Percentiles rank a stretch among this genome's conserved stretches.
Evolutionary conservation across 2,113 vertebrate genomes (phyloP).

Genomic region (Apteryx mantelli): DNA sequence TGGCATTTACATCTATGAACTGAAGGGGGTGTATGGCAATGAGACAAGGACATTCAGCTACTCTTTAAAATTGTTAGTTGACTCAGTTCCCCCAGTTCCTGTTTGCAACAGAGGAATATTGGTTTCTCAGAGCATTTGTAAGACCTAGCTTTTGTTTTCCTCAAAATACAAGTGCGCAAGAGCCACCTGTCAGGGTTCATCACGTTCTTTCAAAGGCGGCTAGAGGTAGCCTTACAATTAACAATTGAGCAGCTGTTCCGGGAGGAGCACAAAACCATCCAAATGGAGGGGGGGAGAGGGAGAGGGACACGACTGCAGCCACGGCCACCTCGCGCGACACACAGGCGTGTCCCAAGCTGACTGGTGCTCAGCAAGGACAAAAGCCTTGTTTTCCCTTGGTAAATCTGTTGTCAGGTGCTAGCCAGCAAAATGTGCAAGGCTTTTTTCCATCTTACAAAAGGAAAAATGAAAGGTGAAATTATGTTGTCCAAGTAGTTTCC

Average conservation of each 20-base stretch:
- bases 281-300: no score
- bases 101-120: not conserved
- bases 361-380: fast-evolving
- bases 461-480: not conserved
- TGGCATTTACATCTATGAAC: constrained; percentile 16
- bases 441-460: constrained; percentile 20
- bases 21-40: not conserved
- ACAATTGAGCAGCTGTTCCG: not conserved
- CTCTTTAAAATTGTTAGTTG: not conserved
- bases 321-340: not conserved
- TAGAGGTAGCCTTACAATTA: not conserved
- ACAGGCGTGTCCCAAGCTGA: not conserved
- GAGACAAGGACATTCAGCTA: not conserved
- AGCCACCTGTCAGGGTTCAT: not conserved
- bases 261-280: not conserved
- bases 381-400: not conserved
- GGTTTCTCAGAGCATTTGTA: not conserved
- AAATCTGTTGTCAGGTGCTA: not conserved
- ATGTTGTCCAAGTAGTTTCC: constrained; percentile 20
- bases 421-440: not conserved
- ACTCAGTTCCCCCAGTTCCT: not conserved
- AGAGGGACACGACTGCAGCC: not conserved
- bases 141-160: not conserved
- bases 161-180: constrained; percentile 7
- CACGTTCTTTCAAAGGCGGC: not conserved